Percentiles rank a stretch among this genome's conserved stretches.
phyloP scores from a whole-genome alignment of 2,888 invertebrate species.

The Onthophagus sagittarius region DNA sequence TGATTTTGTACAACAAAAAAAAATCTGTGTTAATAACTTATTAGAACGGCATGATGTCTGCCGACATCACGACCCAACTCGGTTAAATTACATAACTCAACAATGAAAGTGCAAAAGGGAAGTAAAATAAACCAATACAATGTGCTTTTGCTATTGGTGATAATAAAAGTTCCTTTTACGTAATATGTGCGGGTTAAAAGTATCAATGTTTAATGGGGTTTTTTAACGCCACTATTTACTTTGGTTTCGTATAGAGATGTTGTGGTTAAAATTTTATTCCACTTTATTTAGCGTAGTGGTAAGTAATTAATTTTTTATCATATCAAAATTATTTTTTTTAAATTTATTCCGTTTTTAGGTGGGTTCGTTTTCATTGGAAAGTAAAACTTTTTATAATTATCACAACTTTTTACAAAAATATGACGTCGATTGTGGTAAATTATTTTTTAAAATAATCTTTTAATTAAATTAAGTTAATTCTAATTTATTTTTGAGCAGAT shows the following conservation, averaged over 20 bases:
- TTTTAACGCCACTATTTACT: background rate
- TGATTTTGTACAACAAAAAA: no score
- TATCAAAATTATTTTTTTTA: background rate
- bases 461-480: background rate
- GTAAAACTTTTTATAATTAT: background rate
- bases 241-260: background rate
- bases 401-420: background rate
- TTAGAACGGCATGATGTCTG: no score
- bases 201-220: background rate
- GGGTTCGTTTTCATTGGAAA: background rate
- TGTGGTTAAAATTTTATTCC: background rate
- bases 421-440: background rate
- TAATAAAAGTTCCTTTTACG: background rate
- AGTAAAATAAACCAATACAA: background rate
- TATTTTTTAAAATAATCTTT: background rate
- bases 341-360: background rate
- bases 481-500: background rate
- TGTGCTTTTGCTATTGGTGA: background rate
- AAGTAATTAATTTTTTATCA: background rate
- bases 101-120: background rate
- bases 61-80: background rate
- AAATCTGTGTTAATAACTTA: no score
- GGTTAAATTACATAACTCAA: background rate
- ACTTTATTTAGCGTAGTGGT: background rate
- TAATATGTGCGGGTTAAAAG: background rate